Evolutionary conservation across 2,888 invertebrate species (phyloP), one percentile per base, ranked within the genome.

Genomic region (Julus scanicus): DNA sequence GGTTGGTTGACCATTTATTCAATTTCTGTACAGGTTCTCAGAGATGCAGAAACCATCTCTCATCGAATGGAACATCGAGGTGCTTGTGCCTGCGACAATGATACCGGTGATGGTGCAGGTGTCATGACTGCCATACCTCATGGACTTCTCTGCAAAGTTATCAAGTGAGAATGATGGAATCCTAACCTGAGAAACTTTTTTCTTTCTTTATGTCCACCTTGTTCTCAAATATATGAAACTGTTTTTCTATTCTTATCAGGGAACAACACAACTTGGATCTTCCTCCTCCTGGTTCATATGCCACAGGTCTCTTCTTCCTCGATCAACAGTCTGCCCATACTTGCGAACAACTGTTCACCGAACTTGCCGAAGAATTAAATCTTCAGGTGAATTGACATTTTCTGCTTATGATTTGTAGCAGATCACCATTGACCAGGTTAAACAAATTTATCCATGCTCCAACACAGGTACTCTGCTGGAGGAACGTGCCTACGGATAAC

Each of bases 11-110:
- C 20, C 53, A 40, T 37, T 87, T 17, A 88, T 29, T 93, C 93
- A 91, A 88, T 88, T 84, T 48, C 6, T 89, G 91, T 93, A 48
- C 92, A 98, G 97, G 98, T 99, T 92, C 94, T 99, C 91, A 95
- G 96, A 92, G 98, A 99, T 95, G 98, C 99, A 88, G 96, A 98
- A 93, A 96, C 94, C 90, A 95, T 99, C 93, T 96, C 99, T 89
- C 96, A 96, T 92, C 96, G 99, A 91, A 99, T 99, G 99, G 97
- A 98, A 94, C 99, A 99, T 94, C 96, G 99, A 90, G 99, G 99
- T 91, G 99, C 99, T 87, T 99, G 98, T 93, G 98, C 98, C 83
- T 98, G 99, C 93, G 99, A 99, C 94, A 99, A 99, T 93, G 98
- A 99, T 93, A 98, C 99, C 88, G 99, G 99, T 89, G 99, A 99